These are phyloP conservation scores for Stenotaenia linearis DNA, from an alignment of 2,888 invertebrate genomes.

Conservation along the genomic window DNA sequence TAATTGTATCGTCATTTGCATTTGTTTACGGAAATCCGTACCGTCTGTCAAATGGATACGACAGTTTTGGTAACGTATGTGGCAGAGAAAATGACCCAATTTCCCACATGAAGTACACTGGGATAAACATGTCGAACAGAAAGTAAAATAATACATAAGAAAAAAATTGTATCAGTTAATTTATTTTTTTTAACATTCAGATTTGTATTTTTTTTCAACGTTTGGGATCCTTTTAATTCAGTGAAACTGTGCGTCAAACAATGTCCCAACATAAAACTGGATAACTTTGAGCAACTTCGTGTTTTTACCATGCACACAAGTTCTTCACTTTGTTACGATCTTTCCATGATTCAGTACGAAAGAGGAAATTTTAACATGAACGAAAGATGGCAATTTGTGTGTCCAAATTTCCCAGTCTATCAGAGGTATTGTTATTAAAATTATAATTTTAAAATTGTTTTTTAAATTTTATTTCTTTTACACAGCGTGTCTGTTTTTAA, in stretches of 20 bases:
- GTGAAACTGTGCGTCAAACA: slow-evolving; percentile 82
- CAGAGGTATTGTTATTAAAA: slow-evolving; percentile 58
- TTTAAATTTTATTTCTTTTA: not conserved
- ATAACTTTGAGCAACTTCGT: slow-evolving; percentile 61
- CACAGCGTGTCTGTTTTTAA: slow-evolving; percentile 70
- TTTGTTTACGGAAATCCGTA: slow-evolving; percentile 81
- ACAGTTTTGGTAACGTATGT: slow-evolving; percentile 92
- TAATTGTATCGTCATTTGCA: slow-evolving; percentile 61
- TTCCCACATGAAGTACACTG: slow-evolving; percentile 64
- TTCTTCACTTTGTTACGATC: slow-evolving; percentile 63
- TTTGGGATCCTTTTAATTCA: slow-evolving; percentile 66
- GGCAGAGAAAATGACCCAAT: slow-evolving; percentile 71
- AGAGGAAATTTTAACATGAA: slow-evolving; percentile 38
- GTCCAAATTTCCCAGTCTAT: slow-evolving; percentile 71
- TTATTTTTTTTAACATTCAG: too few species aligned
- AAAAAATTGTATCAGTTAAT: too few species aligned
- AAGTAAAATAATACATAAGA: slow-evolving; percentile 50
- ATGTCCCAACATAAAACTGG: slow-evolving; percentile 68
- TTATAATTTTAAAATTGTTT: slow-evolving; percentile 32
- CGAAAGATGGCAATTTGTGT: slow-evolving; percentile 56
- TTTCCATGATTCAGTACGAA: slow-evolving; percentile 40
- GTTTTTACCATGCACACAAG: slow-evolving; percentile 66
- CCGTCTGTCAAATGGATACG: slow-evolving; percentile 81
- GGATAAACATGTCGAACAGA: slow-evolving; percentile 70
- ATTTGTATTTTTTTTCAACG: slow-evolving; percentile 76